Percentiles rank a stretch among this genome's conserved stretches.
Conservation (phyloP, 2,888 invertebrate genomes). For the Druceiella hillmani region DNA sequence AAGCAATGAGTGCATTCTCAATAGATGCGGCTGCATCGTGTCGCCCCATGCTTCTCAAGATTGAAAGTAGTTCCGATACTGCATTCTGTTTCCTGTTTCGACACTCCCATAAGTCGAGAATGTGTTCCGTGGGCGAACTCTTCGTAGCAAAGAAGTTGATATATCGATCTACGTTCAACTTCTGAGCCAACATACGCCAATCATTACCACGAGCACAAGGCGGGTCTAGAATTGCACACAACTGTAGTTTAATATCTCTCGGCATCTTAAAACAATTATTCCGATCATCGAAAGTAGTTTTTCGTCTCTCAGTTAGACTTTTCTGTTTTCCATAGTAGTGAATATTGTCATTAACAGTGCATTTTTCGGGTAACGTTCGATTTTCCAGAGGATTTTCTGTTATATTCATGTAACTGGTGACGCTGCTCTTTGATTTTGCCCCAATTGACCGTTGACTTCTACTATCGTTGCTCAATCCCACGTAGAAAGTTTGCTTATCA, state of each 20-base stretch:
- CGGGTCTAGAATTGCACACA: constrained; percentile 56
- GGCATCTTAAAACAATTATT: constrained; percentile 40
- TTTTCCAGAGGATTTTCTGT: constrained; percentile 7
- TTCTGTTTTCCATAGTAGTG: constrained; percentile 26
- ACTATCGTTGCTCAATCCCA: neutral
- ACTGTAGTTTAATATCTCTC: constrained; percentile 31
- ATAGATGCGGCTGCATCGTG: constrained; percentile 67
- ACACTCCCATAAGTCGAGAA: constrained; percentile 84
- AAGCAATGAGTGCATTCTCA: too few relatives aligned
- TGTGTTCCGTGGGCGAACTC: constrained; percentile 82
- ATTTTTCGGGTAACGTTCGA: neutral
- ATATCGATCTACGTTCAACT: constrained; percentile 79
- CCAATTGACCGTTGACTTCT: neutral
- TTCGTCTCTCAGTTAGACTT: constrained; percentile 35
- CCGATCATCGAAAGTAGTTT: constrained; percentile 36
- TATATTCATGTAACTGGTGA: too few relatives aligned
- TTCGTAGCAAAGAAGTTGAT: constrained; percentile 87
- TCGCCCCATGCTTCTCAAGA: constrained; percentile 69
- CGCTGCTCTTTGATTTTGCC: too few relatives aligned
- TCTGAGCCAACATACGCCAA: constrained; percentile 82
- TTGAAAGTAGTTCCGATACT: constrained; percentile 66
- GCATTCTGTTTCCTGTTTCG: constrained; percentile 67
- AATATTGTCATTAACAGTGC: constrained; percentile 8
- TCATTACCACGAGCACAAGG: constrained; percentile 79
- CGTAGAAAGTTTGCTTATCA: constrained; percentile 12